These are phyloP conservation scores for Pangasius mekongensis DNA, from an alignment of 2,797 vertebrate genomes.

Conservation along the genomic window DNA sequence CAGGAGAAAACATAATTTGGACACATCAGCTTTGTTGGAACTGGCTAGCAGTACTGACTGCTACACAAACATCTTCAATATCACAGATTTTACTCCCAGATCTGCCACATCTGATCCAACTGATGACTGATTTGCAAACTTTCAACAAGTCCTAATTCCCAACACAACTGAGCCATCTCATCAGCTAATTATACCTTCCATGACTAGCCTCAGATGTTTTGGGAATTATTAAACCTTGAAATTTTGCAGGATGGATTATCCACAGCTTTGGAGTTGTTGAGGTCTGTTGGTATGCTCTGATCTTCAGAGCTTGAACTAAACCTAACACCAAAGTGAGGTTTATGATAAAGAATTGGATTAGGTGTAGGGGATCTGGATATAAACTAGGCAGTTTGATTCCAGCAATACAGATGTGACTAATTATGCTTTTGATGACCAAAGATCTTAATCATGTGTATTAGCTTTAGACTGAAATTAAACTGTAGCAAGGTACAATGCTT, in stretches of 20 bases:
- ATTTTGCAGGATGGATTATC: not conserved
- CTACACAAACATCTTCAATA: not conserved
- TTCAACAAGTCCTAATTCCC: not conserved
- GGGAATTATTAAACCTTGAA: not conserved
- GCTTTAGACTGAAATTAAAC: not conserved
- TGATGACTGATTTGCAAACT: not conserved
- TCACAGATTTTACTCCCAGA: not conserved
- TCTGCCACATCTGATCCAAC: not conserved
- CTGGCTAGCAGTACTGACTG: not conserved
- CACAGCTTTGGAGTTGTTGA: not conserved
- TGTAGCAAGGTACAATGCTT: not conserved
- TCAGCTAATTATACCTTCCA: not conserved
- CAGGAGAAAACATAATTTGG: not conserved
- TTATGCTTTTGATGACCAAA: not conserved
- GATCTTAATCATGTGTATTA: not conserved
- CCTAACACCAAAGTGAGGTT: not conserved
- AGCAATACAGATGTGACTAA: not conserved
- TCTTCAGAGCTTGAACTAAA: not conserved
- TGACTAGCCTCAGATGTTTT: not conserved
- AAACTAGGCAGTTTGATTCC: not conserved
- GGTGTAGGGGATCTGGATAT: not conserved
- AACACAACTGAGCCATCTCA: not conserved
- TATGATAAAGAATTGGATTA: not conserved
- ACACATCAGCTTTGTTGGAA: slow-evolving; percentile 3
- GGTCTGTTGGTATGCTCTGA: not conserved